Evolutionary conservation across 2,797 vertebrate genomes (phyloP).

Genomic region (Sus cebifrons): DNA sequence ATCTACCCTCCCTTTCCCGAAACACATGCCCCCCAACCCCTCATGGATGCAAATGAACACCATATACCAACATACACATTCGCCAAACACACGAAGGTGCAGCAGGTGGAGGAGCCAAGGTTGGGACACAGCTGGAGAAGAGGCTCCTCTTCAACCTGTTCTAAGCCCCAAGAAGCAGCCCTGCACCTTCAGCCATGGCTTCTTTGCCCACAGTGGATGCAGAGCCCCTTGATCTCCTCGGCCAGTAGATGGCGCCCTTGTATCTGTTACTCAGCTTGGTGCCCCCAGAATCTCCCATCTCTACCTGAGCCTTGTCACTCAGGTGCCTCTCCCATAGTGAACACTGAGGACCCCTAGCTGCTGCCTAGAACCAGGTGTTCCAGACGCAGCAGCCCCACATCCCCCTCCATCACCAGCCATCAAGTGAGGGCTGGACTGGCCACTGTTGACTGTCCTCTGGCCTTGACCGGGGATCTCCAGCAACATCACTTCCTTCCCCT

Average conservation of each 20-base stretch:
- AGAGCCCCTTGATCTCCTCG: background rate
- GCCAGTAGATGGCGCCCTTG: background rate
- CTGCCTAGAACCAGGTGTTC: background rate
- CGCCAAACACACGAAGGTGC: background rate
- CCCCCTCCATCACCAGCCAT: background rate
- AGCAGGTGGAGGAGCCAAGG: background rate
- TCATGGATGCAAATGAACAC: no score
- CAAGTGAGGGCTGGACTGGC: conserved; percentile 47
- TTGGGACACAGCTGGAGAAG: background rate
- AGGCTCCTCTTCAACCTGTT: background rate
- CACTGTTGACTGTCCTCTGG: no score
- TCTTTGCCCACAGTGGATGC: background rate
- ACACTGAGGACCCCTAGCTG: background rate
- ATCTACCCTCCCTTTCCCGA: background rate
- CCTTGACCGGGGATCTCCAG: no score
- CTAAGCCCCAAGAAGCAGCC: background rate
- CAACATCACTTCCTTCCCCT: no score
- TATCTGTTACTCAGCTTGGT: background rate
- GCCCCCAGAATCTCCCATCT: background rate
- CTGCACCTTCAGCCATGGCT: background rate
- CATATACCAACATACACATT: no score
- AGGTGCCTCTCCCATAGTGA: background rate
- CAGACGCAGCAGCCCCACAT: background rate
- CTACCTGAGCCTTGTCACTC: background rate
- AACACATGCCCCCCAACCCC: no score